Evolutionary conservation across 2,113 vertebrate species (phyloP).

Genomic region (Himantopus leucocephalus): DNA sequence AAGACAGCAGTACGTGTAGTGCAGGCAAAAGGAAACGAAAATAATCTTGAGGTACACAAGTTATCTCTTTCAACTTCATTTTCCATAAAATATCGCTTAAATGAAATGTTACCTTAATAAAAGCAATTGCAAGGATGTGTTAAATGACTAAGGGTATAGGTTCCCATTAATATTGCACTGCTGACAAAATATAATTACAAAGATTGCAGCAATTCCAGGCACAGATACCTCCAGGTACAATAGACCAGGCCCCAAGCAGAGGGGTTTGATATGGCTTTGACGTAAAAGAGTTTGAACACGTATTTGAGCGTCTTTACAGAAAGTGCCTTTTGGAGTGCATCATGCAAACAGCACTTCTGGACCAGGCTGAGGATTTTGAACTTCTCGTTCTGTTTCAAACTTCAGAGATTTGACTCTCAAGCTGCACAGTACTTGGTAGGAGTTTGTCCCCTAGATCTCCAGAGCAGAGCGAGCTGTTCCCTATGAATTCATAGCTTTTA

Average conservation of each 20-base stretch:
- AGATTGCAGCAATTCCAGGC: neutral
- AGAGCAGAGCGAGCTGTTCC: neutral
- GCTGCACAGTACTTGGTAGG: neutral
- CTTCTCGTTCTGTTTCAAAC: neutral
- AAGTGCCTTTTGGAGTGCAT: neutral
- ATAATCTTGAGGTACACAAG: neutral
- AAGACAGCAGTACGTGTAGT: neutral
- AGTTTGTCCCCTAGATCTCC: neutral
- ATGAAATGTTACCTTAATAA: neutral
- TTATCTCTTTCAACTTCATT: neutral
- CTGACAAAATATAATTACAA: neutral
- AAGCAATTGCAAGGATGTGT: neutral
- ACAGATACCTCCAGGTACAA: neutral
- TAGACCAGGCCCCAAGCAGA: neutral
- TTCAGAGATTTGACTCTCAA: neutral
- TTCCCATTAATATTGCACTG: neutral
- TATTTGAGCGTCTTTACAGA: neutral
- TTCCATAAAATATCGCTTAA: fast-evolving
- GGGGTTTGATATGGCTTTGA: neutral
- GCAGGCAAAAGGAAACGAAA: neutral
- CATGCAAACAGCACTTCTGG: neutral
- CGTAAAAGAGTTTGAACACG: neutral
- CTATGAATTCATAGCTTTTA: neutral
- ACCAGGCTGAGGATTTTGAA: neutral
- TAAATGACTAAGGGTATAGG: neutral